phyloP scores from a whole-genome alignment of 2,888 invertebrate species.

The Diploptera punctata region DNA sequence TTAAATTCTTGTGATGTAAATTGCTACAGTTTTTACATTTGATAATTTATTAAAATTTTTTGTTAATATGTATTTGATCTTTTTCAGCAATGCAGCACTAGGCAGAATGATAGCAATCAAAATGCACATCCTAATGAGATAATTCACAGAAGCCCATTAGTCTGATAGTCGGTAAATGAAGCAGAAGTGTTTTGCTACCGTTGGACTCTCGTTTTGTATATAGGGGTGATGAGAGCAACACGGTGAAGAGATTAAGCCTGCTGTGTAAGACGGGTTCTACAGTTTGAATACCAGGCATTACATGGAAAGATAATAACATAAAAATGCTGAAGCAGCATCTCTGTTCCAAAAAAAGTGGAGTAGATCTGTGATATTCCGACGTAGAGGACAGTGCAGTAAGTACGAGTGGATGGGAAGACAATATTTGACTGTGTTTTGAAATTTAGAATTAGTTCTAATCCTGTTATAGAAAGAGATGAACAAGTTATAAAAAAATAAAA shows the following conservation, averaged over 20 bases:
- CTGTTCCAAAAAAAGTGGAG: slow-evolving; percentile 31
- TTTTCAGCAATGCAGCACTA: slow-evolving; percentile 78
- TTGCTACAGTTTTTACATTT: too few species aligned
- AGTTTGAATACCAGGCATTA: too few species aligned
- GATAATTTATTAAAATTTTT: too few species aligned
- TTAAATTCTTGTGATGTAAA: too few species aligned
- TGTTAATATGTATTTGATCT: slow-evolving; percentile 52
- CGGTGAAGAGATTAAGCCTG: slow-evolving; percentile 7
- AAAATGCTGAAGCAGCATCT: slow-evolving; percentile 22
- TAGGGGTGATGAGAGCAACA: slow-evolving; percentile 21
- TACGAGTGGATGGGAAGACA: neutral
- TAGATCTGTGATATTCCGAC: slow-evolving; percentile 37
- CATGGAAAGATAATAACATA: neutral
- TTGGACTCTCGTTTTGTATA: slow-evolving; percentile 29
- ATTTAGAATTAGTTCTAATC: slow-evolving; percentile 14
- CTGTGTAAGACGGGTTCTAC: neutral
- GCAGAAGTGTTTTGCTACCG: slow-evolving; percentile 7
- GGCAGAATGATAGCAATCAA: slow-evolving; percentile 82
- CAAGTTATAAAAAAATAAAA: slow-evolving; percentile 1
- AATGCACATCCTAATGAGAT: slow-evolving; percentile 86
- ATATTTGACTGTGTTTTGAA: neutral
- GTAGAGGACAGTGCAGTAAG: neutral
- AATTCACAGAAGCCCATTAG: slow-evolving; percentile 61
- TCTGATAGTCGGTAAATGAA: slow-evolving; percentile 61
- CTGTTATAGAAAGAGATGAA: slow-evolving; percentile 7